Evolutionary conservation across 2,797 vertebrate species (phyloP), one percentile per base, ranked within the genome.

Genomic region (Rhabdomys pumilio): DNA sequence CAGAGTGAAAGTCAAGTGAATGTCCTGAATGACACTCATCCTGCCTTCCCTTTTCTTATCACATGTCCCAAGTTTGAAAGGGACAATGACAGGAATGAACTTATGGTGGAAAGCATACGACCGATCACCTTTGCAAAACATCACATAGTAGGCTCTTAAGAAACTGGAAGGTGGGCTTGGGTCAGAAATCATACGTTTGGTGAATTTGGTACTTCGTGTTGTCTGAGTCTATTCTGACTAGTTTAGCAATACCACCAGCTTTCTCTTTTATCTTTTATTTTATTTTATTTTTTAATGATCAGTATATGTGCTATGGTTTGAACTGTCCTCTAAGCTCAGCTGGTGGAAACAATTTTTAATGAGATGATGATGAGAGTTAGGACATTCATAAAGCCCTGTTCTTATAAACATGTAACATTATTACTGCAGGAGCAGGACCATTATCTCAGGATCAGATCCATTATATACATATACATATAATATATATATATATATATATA

Each of bases 1-100:
- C 96, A 89, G 95, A 95, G 63, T 98, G 95, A 93, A 95, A 93
- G 76, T 69, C 8, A 7, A 79, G 34, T 2, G 20, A 91, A 12
- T 10, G 26, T 3, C 55, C 4, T 80, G 2, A 41, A 3, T 53
- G 29, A 12, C 4, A n/a, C 17, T 84, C 41, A 14, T 34, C 38
- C 55, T 3, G 20, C 13, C 24, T 75, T 93, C 13, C 26, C 41
- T 81, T 41, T 80, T 10, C 12, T 87, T 3, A 29, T 14, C 4
- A 12, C 1, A 1, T 72, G 19, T 3, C 10, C n/a, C 34, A 81
- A 41, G 8, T 6, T 59, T 84, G 47, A 81, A 86, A 50, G 38
- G 8, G 47, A 38, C 4, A 50, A 3, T 80, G 9, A 1, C 81
- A 84, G 1, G 20, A 22, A 34, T 59, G 75, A 12, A 6, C 13